Base-by-base conservation (phyloP, 1,140 invertebrate species). In the Artemia franciscana region DNA sequence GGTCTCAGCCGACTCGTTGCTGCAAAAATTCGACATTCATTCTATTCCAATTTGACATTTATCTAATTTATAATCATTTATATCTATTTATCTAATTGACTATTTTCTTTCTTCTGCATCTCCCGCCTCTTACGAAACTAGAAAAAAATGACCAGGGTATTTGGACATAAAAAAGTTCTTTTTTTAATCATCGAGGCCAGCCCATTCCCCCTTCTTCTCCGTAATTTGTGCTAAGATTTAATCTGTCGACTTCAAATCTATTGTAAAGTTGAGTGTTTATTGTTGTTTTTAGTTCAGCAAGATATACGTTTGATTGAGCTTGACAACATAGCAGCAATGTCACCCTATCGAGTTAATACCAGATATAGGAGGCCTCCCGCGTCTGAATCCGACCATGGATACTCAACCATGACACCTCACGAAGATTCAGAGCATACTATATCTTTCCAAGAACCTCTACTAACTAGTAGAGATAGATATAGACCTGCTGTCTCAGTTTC, bases 401-500 rank as follows among this genome's bases (percentile, higher is more conserved):
- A 94, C 71, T 91, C 88, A 18, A 93, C 90, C 0, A 93, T 93
- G 89, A 92, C 88, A 0, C 88, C 86, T 0, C 85, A 91, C 67
- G 87, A 90, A 66, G 89, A 93, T 69, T 82, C 80, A 3, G 87
- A 90, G 68, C 83, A 85, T 65, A 79, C 84, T 58, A 83, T 66
- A 5, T 65, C 83, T 5, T 84, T 86, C 65, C 82, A 82, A 9
- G 78, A 81, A 67, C 78, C 78, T 1, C 63, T 79, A 5, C 67
- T 80, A 65, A 76, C 68, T 66, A 74, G 66, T 64, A 72, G 71
- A 71, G 75, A 73, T 67, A 69, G 68, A 66, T 75, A 68, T 65
- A 72, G 58, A 67, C 75, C 70, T 30, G 69, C 61, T 65, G 69
- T 65, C 70, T 71, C 63, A 4, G 39, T 64, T 5, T 63, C 62